Percentiles rank a stretch among this genome's conserved stretches.
Evolutionary conservation across 2,113 vertebrate species (phyloP).

Genomic region (Elgaria multicarinata): DNA sequence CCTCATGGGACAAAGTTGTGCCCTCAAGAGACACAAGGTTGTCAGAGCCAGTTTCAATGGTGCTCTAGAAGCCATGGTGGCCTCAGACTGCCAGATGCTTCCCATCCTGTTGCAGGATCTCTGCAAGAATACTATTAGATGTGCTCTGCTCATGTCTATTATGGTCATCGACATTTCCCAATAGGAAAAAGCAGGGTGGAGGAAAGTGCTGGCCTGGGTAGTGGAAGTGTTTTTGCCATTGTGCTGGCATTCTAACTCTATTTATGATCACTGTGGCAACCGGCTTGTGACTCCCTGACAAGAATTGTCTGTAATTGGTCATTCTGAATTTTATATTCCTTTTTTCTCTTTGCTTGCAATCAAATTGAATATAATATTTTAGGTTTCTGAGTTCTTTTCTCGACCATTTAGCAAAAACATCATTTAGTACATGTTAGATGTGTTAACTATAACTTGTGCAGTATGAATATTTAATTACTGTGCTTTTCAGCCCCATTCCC

Average conservation of each 20-base stretch:
- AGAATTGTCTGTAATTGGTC: neutral
- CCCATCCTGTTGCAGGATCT: neutral
- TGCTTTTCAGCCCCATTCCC: neutral
- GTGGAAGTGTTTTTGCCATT: neutral
- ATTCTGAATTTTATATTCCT: neutral
- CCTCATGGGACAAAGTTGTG: neutral
- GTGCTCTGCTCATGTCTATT: neutral
- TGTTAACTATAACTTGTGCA: neutral
- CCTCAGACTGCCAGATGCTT: neutral
- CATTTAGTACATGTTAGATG: neutral
- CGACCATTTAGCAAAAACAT: neutral
- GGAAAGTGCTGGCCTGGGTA: too few species aligned
- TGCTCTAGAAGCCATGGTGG: neutral
- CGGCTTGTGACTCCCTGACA: neutral
- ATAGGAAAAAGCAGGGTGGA: neutral
- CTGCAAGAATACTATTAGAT: neutral
- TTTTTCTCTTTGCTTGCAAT: neutral
- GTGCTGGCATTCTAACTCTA: neutral
- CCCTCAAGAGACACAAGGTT: neutral
- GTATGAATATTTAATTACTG: neutral
- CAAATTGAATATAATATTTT: neutral
- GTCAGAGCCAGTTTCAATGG: neutral
- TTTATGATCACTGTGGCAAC: neutral
- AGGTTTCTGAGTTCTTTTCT: neutral
- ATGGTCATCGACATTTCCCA: neutral